Evolutionary conservation across 2,797 vertebrate species (phyloP).

Genomic region (Lagorchestes hirsutus): DNA sequence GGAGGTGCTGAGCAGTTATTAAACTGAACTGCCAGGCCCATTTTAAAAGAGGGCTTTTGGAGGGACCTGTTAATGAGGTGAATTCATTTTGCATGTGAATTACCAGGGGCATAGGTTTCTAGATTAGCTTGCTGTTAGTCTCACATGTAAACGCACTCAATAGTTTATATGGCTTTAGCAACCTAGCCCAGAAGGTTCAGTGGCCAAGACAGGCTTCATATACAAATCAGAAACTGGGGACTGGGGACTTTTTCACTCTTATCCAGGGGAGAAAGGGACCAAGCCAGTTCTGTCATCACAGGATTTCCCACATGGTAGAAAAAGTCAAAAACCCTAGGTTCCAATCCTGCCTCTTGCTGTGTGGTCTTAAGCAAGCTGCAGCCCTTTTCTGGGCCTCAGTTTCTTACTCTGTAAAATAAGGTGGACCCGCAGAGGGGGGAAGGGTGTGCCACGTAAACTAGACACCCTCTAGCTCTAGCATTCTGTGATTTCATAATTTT

Average conservation of each 20-base stretch:
- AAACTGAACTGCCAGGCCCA: constrained; percentile 62
- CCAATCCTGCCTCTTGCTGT: not conserved
- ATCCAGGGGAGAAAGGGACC: constrained; percentile 10
- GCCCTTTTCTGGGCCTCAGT: not conserved
- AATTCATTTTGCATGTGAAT: constrained; percentile 70
- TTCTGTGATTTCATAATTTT: not conserved
- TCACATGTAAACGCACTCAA: constrained; percentile 64
- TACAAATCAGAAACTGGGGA: constrained; percentile 35
- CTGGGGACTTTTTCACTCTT: constrained; percentile 17
- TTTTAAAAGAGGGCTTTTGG: constrained; percentile 70
- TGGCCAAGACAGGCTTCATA: constrained; percentile 35
- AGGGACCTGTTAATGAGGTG: constrained; percentile 65
- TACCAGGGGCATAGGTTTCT: constrained; percentile 60
- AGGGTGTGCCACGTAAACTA: not conserved
- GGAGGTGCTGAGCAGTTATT: constrained; percentile 58
- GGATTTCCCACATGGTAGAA: not conserved
- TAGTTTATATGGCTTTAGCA: constrained; percentile 44
- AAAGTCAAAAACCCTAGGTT: not conserved
- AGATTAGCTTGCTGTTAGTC: constrained; percentile 55
- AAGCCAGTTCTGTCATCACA: constrained; percentile 16
- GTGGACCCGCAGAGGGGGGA: not conserved
- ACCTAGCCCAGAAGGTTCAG: constrained; percentile 40
- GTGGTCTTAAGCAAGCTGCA: not conserved
- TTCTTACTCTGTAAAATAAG: not conserved
- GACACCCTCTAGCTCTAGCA: not conserved